These are phyloP conservation scores for Ashinkailepas kermadecensis DNA, from an alignment of 2,888 invertebrate genomes.

Conservation along the genomic window DNA sequence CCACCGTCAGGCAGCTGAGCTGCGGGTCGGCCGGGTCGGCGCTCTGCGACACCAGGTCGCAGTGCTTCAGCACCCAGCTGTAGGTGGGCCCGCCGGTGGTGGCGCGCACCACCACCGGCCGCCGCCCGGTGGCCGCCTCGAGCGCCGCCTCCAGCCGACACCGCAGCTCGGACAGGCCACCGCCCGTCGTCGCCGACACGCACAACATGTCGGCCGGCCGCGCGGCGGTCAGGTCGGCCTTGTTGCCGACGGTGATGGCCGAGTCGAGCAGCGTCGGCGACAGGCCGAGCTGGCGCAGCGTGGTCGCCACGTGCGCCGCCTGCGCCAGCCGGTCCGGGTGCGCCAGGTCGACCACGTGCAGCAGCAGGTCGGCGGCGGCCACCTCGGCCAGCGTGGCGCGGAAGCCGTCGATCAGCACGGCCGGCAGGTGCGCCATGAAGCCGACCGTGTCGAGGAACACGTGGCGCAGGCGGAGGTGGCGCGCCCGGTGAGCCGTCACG, in stretches of 20 bases:
- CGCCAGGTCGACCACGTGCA: conserved; percentile 70
- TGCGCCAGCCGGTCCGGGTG: conserved; percentile 63
- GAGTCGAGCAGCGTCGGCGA: conserved; percentile 44
- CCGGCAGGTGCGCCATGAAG: conserved; percentile 76
- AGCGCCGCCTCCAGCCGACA: conserved; percentile 47
- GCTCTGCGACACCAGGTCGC: conserved; percentile 3
- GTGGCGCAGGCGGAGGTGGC: conserved; percentile 1
- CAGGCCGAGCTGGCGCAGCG: conserved; percentile 51
- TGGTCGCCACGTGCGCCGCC: conserved; percentile 57
- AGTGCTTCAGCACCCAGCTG: conserved; percentile 34
- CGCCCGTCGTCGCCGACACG: not conserved
- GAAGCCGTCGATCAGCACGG: conserved; percentile 67
- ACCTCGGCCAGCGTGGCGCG: conserved; percentile 73
- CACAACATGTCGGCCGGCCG: conserved; percentile 3
- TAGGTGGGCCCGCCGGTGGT: conserved; percentile 51
- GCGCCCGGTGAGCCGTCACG: conserved; percentile 58
- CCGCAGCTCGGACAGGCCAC: conserved; percentile 46
- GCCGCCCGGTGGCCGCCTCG: conserved; percentile 48
- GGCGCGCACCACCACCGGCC: conserved; percentile 50
- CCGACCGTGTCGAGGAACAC: conserved; percentile 44
- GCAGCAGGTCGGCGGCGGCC: conserved; percentile 61
- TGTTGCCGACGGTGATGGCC: conserved; percentile 65
- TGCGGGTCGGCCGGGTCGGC: not conserved
- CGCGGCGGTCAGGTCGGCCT: conserved; percentile 52
- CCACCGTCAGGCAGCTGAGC: not conserved